Conservation (phyloP, 2,797 vertebrate genomes). For the Galagoides demidoff region DNA sequence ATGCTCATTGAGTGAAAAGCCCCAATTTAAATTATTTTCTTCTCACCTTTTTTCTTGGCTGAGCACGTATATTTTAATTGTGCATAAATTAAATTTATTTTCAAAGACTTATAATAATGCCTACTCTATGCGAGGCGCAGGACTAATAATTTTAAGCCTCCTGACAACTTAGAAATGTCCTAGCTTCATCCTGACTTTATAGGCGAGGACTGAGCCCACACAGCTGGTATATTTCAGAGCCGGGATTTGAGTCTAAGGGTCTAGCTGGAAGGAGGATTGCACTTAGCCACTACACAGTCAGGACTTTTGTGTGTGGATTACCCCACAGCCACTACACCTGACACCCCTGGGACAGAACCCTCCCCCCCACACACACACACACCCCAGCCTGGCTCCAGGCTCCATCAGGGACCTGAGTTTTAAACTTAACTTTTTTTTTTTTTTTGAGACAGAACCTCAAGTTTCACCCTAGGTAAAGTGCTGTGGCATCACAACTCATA, state of each 20-base stretch:
- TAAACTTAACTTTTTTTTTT: too few relatives aligned
- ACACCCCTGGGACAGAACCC: accelerated
- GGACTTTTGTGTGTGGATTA: neutral
- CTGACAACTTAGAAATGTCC: neutral
- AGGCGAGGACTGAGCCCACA: neutral
- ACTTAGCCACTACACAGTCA: accelerated
- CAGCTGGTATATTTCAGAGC: neutral
- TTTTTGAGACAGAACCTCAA: too few relatives aligned
- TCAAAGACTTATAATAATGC: constrained; percentile 24
- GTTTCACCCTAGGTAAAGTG: too few relatives aligned
- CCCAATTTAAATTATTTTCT: neutral
- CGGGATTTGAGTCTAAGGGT: neutral
- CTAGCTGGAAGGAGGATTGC: neutral
- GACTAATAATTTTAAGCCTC: neutral
- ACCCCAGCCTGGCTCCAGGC: neutral
- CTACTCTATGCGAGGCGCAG: neutral
- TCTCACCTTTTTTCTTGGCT: constrained; percentile 12
- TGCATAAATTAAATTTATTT: constrained; percentile 4
- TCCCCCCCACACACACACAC: too few relatives aligned
- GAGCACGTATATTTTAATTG: constrained; percentile 30
- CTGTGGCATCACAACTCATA: too few relatives aligned
- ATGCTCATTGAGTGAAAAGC: neutral
- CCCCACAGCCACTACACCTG: neutral
- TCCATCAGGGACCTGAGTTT: neutral
- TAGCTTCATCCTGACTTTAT: neutral